Evolutionary conservation across 2,113 vertebrate species (phyloP).

Genomic region (Candoia aspera): DNA sequence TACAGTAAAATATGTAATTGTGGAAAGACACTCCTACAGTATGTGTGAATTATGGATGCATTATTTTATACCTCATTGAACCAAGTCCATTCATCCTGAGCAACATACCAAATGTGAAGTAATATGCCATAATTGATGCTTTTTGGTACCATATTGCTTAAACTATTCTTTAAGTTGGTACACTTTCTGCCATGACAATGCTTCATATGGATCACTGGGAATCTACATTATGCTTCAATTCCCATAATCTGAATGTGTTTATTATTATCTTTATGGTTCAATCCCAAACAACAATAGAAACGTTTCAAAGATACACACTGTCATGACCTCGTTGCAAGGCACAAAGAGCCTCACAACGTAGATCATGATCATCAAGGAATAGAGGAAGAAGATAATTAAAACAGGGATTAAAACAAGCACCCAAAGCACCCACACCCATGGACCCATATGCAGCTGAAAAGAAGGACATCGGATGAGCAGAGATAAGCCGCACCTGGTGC

Average conservation of each 20-base stretch:
- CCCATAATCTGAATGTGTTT: background rate
- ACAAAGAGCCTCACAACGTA: no score
- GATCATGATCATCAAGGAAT: no score
- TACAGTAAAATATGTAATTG: slow-evolving; percentile 32
- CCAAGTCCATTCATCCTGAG: slow-evolving; percentile 7
- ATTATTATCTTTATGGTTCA: background rate
- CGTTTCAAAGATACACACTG: background rate
- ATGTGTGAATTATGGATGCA: slow-evolving; percentile 30
- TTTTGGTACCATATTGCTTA: slow-evolving; percentile 15
- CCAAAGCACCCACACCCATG: no score
- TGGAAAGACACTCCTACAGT: slow-evolving; percentile 9
- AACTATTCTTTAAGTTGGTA: background rate
- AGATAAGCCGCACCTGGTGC: no score
- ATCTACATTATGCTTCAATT: background rate
- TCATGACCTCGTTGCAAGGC: no score
- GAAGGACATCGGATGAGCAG: no score
- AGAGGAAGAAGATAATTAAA: no score
- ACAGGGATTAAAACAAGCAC: no score
- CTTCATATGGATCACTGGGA: background rate
- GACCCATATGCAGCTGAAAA: no score
- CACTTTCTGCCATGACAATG: slow-evolving; percentile 13
- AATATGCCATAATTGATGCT: slow-evolving; percentile 20
- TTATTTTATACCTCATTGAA: slow-evolving; percentile 46
- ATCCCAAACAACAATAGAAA: background rate
- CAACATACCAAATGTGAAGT: slow-evolving; percentile 28